Conservation (phyloP, 1,140 invertebrate species). For the Thaumatotibia leucotreta region DNA sequence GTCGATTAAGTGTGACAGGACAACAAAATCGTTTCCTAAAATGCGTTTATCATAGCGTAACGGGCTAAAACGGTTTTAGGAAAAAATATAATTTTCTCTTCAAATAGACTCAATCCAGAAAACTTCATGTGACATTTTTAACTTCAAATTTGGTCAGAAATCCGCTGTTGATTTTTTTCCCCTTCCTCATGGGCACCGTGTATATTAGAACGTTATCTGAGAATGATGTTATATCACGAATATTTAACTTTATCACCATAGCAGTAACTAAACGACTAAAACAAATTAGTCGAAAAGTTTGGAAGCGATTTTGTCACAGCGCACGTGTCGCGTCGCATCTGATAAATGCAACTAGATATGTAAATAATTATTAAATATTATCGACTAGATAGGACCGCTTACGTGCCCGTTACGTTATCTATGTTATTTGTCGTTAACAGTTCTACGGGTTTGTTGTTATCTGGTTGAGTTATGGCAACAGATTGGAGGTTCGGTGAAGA, state of each 20-base stretch:
- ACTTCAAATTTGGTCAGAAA: no score
- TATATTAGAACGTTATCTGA: neutral
- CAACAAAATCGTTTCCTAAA: no score
- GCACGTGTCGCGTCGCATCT: slow-evolving; percentile 41
- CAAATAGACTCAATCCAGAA: no score
- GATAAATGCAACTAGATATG: slow-evolving; percentile 39
- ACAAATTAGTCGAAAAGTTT: slow-evolving; percentile 17
- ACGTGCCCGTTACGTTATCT: slow-evolving; percentile 67
- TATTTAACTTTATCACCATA: slow-evolving; percentile 6
- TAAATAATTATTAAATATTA: slow-evolving; percentile 74
- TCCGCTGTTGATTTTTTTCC: no score
- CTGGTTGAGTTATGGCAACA: slow-evolving; percentile 63
- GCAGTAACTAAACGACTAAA: neutral
- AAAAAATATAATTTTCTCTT: no score
- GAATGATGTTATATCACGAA: neutral
- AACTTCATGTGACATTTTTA: no score
- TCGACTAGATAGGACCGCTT: slow-evolving; percentile 68
- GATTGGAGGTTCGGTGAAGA: slow-evolving; percentile 23
- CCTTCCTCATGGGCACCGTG: no score
- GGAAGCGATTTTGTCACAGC: slow-evolving; percentile 24
- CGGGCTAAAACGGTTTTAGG: no score
- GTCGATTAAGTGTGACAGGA: no score
- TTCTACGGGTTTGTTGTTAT: slow-evolving; percentile 55
- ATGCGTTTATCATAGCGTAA: no score
- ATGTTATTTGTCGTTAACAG: slow-evolving; percentile 69